Conservation (phyloP, 2,113 vertebrate genomes). For the Salvelinus alpinus region DNA sequence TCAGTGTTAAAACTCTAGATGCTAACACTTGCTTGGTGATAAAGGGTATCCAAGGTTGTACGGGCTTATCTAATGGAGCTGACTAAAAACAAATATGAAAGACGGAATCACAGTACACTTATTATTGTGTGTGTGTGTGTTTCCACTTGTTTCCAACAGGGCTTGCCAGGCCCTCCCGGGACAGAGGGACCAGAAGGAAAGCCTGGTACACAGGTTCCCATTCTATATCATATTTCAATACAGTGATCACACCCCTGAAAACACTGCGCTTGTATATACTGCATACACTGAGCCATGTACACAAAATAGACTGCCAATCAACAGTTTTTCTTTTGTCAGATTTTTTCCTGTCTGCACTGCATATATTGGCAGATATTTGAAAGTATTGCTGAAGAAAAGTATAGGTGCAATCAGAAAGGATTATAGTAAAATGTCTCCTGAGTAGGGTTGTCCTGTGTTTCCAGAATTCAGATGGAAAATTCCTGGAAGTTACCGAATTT, state of each 20-base stretch:
- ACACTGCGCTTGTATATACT: background rate
- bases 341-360: too few species aligned
- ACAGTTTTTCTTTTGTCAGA: too few species aligned
- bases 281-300: background rate
- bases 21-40: too few species aligned
- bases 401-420: too few species aligned
- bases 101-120: background rate
- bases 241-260: constrained; percentile 38
- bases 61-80: background rate
- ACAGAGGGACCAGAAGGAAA: constrained; percentile 79
- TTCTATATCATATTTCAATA: constrained; percentile 78
- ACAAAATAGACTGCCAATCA: too few species aligned
- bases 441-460: too few species aligned
- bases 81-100: too few species aligned
- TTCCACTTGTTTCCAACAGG: constrained; percentile 63
- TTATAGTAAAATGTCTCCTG: too few species aligned
- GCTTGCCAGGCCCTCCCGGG: constrained; percentile 76
- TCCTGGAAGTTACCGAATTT: too few species aligned
- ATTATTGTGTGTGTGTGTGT: constrained; percentile 10
- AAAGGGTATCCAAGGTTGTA: background rate
- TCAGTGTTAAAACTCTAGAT: too few species aligned
- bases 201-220: constrained; percentile 86
- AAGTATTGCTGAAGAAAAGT: background rate
- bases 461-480: too few species aligned
- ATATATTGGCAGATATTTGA: background rate